Evolutionary conservation across 2,797 vertebrate species (phyloP).

Genomic region (Pitangus sulphuratus): DNA sequence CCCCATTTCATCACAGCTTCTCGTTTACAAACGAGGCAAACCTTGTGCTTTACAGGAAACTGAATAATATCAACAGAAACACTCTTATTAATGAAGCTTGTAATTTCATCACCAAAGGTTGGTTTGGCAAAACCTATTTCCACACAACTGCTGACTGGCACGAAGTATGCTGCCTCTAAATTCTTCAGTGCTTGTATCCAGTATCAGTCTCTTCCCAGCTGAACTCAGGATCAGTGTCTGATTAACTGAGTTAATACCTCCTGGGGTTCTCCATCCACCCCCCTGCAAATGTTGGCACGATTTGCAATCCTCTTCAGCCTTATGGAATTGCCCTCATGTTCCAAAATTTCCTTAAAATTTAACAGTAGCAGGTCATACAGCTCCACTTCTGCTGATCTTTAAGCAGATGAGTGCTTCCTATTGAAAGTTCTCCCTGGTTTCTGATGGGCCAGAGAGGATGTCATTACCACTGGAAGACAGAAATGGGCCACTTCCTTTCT

Average conservation of each 20-base stretch:
- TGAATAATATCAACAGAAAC: neutral
- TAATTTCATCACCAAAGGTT: neutral
- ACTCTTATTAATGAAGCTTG: slow-evolving; percentile 9
- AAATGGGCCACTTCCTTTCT: neutral
- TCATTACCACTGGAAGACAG: neutral
- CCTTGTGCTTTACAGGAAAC: neutral
- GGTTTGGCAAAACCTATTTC: neutral
- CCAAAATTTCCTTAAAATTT: neutral
- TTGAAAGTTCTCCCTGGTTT: neutral
- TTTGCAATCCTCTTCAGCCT: neutral
- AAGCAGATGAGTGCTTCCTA: neutral
- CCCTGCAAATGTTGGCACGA: neutral
- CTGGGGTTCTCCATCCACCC: neutral
- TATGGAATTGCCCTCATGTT: neutral
- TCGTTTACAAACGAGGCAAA: neutral
- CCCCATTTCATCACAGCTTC: neutral
- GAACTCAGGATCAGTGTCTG: neutral
- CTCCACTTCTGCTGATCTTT: neutral
- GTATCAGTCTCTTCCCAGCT: neutral
- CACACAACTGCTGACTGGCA: neutral
- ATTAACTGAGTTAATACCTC: neutral
- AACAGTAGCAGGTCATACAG: neutral
- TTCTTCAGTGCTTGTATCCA: neutral
- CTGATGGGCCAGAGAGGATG: neutral
- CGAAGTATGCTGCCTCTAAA: neutral